phyloP scores from a whole-genome alignment of 2,113 vertebrate species.

The Pogonocichla stellata region DNA sequence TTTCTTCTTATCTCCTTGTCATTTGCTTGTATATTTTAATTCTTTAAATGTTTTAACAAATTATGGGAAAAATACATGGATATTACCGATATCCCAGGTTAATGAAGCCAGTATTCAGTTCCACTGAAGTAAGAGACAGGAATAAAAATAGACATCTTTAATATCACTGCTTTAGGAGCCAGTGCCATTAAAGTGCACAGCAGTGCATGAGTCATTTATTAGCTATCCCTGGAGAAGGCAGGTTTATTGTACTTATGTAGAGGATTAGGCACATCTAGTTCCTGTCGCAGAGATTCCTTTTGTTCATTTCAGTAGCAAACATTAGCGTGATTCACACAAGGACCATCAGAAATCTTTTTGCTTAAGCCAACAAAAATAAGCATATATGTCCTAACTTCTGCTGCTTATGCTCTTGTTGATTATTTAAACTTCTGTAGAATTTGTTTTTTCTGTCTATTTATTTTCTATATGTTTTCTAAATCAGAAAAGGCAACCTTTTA shows the following conservation, averaged over 20 bases:
- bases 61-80: neutral
- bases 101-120: neutral
- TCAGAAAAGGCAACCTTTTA: neutral
- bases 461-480: neutral
- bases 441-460: neutral
- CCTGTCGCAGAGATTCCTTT: neutral
- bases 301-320: neutral
- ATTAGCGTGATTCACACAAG: neutral
- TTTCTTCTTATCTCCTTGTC: neutral
- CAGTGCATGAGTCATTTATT: neutral
- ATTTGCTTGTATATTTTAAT: neutral
- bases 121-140: neutral
- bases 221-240: neutral
- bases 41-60: neutral
- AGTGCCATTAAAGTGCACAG: neutral
- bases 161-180: neutral
- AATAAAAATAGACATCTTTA: slow-evolving; percentile 3
- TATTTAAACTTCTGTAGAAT: neutral
- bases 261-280: neutral
- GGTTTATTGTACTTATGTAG: neutral
- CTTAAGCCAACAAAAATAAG: neutral
- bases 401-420: neutral
- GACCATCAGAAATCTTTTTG: neutral
- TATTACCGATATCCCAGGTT: neutral
- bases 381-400: neutral